Evolutionary conservation across 2,888 invertebrate genomes (phyloP).

Genomic region (Drosophila nigritarsus): DNA sequence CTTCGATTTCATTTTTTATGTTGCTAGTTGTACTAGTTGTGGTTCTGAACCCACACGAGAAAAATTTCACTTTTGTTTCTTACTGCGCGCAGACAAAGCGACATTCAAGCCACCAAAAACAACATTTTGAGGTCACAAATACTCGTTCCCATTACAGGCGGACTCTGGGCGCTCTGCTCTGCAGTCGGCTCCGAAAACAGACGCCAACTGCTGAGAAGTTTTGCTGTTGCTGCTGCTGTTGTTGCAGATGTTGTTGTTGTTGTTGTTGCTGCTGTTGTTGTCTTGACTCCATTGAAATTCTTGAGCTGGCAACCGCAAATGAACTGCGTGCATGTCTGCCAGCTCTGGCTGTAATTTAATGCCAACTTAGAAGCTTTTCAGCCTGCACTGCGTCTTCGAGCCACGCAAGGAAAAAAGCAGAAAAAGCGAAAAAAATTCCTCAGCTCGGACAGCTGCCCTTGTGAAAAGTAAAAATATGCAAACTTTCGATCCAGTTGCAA

Average conservation of each 20-base stretch:
- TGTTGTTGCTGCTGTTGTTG: conserved; percentile 14
- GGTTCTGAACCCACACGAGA: conserved; percentile 67
- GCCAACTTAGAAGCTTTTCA: conserved; percentile 73
- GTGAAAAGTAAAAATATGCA: conserved; percentile 59
- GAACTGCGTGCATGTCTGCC: conserved; percentile 63
- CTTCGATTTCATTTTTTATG: conserved; percentile 61
- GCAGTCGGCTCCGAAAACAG: conserved; percentile 46
- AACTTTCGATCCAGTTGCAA: conserved; percentile 76
- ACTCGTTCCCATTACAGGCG: conserved; percentile 70
- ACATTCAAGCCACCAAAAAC: conserved; percentile 65
- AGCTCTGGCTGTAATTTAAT: conserved; percentile 66
- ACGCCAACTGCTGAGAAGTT: conserved; percentile 13
- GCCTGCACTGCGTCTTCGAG: conserved; percentile 29
- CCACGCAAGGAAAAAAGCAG: conserved; percentile 6
- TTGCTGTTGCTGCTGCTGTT: conserved; percentile 9
- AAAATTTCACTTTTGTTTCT: conserved; percentile 79
- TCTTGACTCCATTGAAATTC: conserved; percentile 70
- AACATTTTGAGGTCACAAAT: conserved; percentile 66
- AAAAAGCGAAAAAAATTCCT: conserved; percentile 33
- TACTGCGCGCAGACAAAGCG: conserved; percentile 63
- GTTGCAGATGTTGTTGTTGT: conserved; percentile 25
- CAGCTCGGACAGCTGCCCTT: conserved; percentile 67
- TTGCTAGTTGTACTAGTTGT: conserved; percentile 43
- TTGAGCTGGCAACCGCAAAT: conserved; percentile 69
- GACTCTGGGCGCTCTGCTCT: conserved; percentile 14